Evolutionary conservation across 2,888 invertebrate species (phyloP), one percentile per base, ranked within the genome.

Genomic region (Hofmannophila pseudospretella): DNA sequence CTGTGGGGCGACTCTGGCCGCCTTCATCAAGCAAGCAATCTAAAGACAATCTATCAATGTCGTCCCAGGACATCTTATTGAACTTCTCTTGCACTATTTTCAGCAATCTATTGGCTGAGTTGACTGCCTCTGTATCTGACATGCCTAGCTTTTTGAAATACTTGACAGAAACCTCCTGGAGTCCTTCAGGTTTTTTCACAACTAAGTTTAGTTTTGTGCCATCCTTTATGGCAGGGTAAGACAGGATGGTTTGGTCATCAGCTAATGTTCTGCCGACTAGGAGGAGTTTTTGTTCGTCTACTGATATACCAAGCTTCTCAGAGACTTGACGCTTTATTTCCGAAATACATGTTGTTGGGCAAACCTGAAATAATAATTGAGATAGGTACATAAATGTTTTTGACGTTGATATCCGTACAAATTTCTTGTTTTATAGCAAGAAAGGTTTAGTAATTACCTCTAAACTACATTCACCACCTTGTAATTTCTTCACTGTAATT

Each of bases 171-270:
- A 86, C 88, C 31, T 90, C 89, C 42, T 88, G 86, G 0, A 94
- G 69, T 0, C 89, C 77, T 36, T 91, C 90, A 4, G 90, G 89
- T 53, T 92, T 93, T 59, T 91, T 92, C 3, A 93, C 89, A 14
- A 94, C 85, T 41, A 94, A 75, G 61, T 92, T 92, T 29, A 95
- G 62, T 69, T 92, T 94, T 9, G 91, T 89, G 1, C 94, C 94
- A 43, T 94, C 93, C 67, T 91, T 92, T 22, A 94, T 92, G 46
- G 89, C 88, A 3, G 91, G 90, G 67, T 94, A 94, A 29, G 90
- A 90, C 27, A 89, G 86, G 30, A 95, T 74, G 4, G 88, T 88
- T 58, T 93, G 92, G 32, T 93, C 92, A 59, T 95, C 94, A 58
- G 90, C 80, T 35, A 95, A 74, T 1, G 93, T 89, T 53, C 92